These are phyloP conservation scores for Cloeon dipterum DNA, from an alignment of 2,888 invertebrate genomes.

Conservation along the genomic window DNA sequence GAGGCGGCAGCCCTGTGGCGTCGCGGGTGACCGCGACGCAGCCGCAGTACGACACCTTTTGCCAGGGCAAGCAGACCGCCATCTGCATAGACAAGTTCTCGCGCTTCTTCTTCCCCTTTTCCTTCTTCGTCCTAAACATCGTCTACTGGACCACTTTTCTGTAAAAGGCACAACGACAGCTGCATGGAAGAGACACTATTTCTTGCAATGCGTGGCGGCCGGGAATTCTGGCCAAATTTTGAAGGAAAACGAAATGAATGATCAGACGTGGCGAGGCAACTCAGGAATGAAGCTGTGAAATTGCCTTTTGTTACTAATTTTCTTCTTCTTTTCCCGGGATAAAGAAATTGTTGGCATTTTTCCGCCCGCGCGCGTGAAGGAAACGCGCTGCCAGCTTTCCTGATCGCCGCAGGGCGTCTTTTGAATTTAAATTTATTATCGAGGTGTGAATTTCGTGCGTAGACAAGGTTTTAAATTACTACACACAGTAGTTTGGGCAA, in stretches of 20 bases:
- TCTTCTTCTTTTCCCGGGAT: too few species aligned
- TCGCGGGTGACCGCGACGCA: constrained; percentile 32
- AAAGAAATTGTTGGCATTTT: too few species aligned
- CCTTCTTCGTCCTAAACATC: constrained; percentile 72
- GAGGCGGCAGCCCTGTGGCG: constrained; percentile 9
- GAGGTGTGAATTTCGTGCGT: too few species aligned
- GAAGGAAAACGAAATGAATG: neutral
- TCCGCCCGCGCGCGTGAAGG: too few species aligned
- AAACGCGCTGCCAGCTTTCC: too few species aligned
- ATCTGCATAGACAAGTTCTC: constrained; percentile 72
- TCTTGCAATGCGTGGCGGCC: neutral
- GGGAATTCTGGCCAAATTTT: constrained; percentile 1
- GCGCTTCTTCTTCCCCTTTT: constrained; percentile 72
- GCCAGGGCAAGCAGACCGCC: constrained; percentile 41
- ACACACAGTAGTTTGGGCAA: too few species aligned
- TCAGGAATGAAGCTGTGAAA: too few species aligned
- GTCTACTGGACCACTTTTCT: constrained; percentile 77
- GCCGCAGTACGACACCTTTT: constrained; percentile 66
- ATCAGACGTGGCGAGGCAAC: neutral
- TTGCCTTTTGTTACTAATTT: too few species aligned
- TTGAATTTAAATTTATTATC: too few species aligned
- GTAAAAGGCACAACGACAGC: constrained; percentile 12
- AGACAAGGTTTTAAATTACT: too few species aligned
- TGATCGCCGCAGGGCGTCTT: too few species aligned
- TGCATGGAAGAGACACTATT: neutral